Conservation (phyloP, 1,140 invertebrate genomes). For the Nixonia krombeini region DNA sequence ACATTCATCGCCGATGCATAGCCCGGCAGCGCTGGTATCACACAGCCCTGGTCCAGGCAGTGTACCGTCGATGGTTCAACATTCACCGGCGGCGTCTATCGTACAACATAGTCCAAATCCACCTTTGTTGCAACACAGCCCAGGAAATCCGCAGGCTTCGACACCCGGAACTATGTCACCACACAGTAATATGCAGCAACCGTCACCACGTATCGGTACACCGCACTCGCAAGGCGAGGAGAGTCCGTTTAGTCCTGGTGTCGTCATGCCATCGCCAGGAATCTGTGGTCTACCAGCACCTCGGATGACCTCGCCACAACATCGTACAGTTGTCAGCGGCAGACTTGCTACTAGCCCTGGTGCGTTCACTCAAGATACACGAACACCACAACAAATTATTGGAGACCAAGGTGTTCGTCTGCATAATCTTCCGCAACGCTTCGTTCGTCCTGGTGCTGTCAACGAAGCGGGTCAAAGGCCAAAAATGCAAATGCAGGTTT, state of each 20-base stretch:
- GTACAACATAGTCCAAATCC: slow-evolving; percentile 68
- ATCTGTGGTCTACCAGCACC: slow-evolving; percentile 66
- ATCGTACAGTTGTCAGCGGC: slow-evolving; percentile 63
- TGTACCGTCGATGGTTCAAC: slow-evolving; percentile 66
- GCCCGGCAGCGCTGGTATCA: slow-evolving; percentile 74
- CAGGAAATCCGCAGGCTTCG: slow-evolving; percentile 62
- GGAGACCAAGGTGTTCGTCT: slow-evolving; percentile 54
- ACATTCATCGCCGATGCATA: slow-evolving; percentile 76
- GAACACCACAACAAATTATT: slow-evolving; percentile 65
- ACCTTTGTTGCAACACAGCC: slow-evolving; percentile 71
- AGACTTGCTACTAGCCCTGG: slow-evolving; percentile 73
- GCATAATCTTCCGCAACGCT: slow-evolving; percentile 61
- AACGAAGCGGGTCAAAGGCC: slow-evolving; percentile 61
- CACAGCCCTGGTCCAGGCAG: slow-evolving; percentile 75
- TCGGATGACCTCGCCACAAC: slow-evolving; percentile 75
- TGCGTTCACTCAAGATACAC: slow-evolving; percentile 64
- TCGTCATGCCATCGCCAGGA: slow-evolving; percentile 61
- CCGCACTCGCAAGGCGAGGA: slow-evolving; percentile 76
- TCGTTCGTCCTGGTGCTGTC: slow-evolving; percentile 61
- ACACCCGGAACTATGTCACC: slow-evolving; percentile 73
- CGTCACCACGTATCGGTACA: slow-evolving; percentile 75
- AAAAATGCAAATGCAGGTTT: slow-evolving; percentile 58
- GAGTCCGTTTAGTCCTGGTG: slow-evolving; percentile 72
- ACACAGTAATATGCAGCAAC: slow-evolving; percentile 70
- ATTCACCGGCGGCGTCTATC: slow-evolving; percentile 64